Conservation (phyloP, 2,797 vertebrate genomes). For the Sylvilagus floridanus region DNA sequence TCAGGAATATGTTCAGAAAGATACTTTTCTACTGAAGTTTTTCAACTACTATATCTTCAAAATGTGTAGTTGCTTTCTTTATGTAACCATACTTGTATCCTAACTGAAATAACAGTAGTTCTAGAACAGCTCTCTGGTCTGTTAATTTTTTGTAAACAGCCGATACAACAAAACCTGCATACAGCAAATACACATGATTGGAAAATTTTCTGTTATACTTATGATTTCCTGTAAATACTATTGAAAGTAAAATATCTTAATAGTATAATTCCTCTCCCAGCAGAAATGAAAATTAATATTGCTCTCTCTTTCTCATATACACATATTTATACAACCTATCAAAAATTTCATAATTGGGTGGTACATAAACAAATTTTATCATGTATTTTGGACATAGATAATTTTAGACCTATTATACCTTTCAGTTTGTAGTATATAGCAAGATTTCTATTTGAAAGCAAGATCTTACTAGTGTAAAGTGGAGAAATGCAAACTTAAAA, state of each 20-base stretch:
- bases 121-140: background rate
- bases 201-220: background rate
- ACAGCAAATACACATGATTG: background rate
- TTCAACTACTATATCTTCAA: background rate
- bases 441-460: conserved; percentile 7
- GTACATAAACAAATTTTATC: background rate
- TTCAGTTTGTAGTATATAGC: background rate
- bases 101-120: background rate
- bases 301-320: background rate
- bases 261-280: background rate
- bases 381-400: conserved; percentile 2
- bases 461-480: background rate
- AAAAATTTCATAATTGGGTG: background rate
- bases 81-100: background rate
- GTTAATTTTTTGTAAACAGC: background rate
- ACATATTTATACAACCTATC: background rate
- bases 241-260: background rate
- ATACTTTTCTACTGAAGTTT: background rate
- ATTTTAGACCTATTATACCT: background rate
- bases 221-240: background rate
- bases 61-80: background rate
- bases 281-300: background rate
- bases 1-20: background rate
- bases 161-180: background rate
- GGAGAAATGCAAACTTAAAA: background rate